Evolutionary conservation across 2,797 vertebrate genomes (phyloP).

Genomic region (Gambelia wislizenii): DNA sequence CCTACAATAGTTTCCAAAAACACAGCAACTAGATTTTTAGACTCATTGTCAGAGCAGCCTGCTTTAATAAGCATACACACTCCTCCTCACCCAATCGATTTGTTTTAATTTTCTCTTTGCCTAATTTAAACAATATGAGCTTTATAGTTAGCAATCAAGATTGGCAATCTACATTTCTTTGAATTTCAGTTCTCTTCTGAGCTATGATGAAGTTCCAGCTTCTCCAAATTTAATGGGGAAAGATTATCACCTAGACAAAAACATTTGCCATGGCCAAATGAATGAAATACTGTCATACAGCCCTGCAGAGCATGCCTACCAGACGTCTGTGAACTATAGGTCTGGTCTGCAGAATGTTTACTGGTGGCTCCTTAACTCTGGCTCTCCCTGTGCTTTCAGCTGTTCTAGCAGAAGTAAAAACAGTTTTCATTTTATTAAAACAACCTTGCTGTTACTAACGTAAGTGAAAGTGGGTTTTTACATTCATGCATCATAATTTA

Average conservation of each 20-base stretch:
- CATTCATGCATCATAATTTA: not conserved
- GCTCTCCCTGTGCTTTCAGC: slow-evolving; percentile 27
- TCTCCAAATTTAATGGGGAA: slow-evolving; percentile 23
- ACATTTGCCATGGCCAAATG: not conserved
- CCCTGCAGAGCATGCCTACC: slow-evolving; percentile 2
- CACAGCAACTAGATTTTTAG: slow-evolving; percentile 47
- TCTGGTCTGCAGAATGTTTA: slow-evolving; percentile 45
- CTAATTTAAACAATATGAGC: not conserved
- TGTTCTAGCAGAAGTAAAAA: slow-evolving; percentile 35
- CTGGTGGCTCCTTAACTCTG: slow-evolving; percentile 44
- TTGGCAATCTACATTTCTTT: not conserved
- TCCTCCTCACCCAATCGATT: not conserved
- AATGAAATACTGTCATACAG: slow-evolving; percentile 43
- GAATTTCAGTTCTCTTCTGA: not conserved
- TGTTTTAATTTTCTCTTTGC: not conserved
- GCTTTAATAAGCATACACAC: slow-evolving; percentile 28
- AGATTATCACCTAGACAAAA: slow-evolving; percentile 6
- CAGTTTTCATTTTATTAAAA: slow-evolving; percentile 30
- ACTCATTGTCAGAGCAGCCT: not conserved
- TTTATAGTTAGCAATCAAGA: slow-evolving; percentile 16
- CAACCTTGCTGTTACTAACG: not conserved
- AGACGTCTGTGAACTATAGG: slow-evolving; percentile 39
- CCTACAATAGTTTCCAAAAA: slow-evolving; percentile 57
- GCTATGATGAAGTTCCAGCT: slow-evolving; percentile 21
- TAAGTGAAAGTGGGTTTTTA: not conserved